Base-by-base conservation (phyloP, 2,113 vertebrate genomes). In the Himantopus leucocephalus region DNA sequence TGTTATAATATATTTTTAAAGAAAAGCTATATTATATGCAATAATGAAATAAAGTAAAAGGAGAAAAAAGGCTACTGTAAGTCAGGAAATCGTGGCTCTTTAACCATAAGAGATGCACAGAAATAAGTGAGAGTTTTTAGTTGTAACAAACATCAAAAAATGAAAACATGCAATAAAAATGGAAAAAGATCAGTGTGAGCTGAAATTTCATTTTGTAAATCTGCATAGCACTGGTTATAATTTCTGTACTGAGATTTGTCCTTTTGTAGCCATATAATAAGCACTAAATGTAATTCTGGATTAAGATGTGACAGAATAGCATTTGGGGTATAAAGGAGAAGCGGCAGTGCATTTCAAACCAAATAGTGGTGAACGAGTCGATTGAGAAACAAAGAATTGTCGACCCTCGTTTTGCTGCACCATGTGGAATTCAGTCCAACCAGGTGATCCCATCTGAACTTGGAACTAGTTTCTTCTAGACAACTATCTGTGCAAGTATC, bases 381-480 rank as follows among this genome's bases (percentile, higher is more conserved):
- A 41, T 5, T 22, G n/a, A 86, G 64, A 87, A 84, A 43, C 9
- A 71, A 70, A 66, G 48, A 67, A 47, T 59, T 68, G 27, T 9
- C 82, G 60, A 86, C n/a, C 45, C 18, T 39, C 50, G 27, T 93
- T 92, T 91, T 90, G 87, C 75, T 72, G 67, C 41, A 79, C 27
- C 30, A 26, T 58, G 47, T 62, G 58, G 85, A 96, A 92, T 90
- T 80, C 71, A 91, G 30, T 78, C 56, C 58, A 45, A 88, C 14
- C 67, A 78, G 71, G 87, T 71, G 79, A 90, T 88, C 35, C 80
- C 35, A 89, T 87, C 50, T 45, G 66, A 90, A 92, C 56, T 64
- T 85, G 59, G 77, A 94, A 92, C 67, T 41, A 93, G 55, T 88
- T 90, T 85, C 79, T 90, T 79, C 73, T 74, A 67, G 72, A 84